These are phyloP conservation scores for Danio jaintianensis DNA, from an alignment of 2,797 vertebrate species.

Conservation along the genomic window DNA sequence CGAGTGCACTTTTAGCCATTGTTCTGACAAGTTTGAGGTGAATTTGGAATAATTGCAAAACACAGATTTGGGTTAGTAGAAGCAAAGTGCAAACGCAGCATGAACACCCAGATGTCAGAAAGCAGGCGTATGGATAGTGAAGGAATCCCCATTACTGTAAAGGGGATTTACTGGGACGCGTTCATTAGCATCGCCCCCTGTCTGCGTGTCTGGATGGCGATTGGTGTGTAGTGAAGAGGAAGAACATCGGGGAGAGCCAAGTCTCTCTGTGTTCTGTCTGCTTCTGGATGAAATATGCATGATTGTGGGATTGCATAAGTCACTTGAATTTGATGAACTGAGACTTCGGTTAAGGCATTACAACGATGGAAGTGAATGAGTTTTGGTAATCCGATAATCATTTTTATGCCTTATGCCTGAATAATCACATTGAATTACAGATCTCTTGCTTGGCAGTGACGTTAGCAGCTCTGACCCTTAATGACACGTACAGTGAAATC, in stretches of 20 bases:
- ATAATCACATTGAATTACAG: background rate
- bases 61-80: conserved; percentile 67
- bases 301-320: conserved; percentile 26
- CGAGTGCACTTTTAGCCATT: conserved; percentile 46
- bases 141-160: conserved; percentile 45
- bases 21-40: conserved; percentile 43
- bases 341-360: conserved; percentile 2
- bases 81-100: conserved; percentile 47
- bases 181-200: conserved; percentile 29
- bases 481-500: background rate
- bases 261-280: conserved; percentile 35
- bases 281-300: conserved; percentile 39
- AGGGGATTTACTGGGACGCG: conserved; percentile 32
- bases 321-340: conserved; percentile 8
- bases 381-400: conserved; percentile 3
- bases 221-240: conserved; percentile 31
- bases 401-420: background rate
- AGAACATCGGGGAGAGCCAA: conserved; percentile 28
- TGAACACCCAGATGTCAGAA: conserved; percentile 25
- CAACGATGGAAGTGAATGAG: background rate
- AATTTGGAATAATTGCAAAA: conserved; percentile 53
- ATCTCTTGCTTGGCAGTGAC: background rate
- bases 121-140: conserved; percentile 23
- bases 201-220: conserved; percentile 33
- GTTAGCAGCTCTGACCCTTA: background rate